Base-by-base conservation (phyloP, 2,797 vertebrate species). In the Oceanodroma leucorhoa region DNA sequence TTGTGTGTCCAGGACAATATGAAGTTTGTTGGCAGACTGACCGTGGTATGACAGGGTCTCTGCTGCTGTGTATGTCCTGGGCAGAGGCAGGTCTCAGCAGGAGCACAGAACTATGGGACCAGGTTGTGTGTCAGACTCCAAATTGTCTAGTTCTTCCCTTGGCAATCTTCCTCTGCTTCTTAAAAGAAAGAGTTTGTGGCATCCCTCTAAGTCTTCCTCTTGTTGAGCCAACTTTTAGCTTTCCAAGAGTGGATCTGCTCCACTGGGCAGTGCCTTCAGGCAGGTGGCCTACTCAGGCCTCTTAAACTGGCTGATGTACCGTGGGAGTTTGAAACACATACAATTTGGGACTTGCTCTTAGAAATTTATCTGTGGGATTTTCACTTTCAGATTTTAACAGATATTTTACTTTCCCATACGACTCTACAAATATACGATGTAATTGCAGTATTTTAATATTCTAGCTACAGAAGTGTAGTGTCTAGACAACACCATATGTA, bases 401-500 rank as follows among this genome's bases (percentile, higher is more conserved):
- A 14, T 75, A 10, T 27, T 75, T 85, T 73, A 50, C 27, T 89
- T 93, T 60, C 19, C 60, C 10, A 17, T 71, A 65, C 17, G 45
- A 30, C 38, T 72, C 45, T 82, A 24, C 87, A 62, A 82, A 46
- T 90, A 24, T 53, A 32, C 38, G 11, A 45, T 64, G 11, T 89
- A 83, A 90, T 51, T 53, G 70, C 54, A 82, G 57, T 87, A 30
- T 77, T 96, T 92, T 93, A 78, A 91, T 93, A 97, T 93, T 95
- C 83, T 70, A 65, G 65, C 54, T 95, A 36, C 51, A 62, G 57
- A 85, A 91, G 11, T 83, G 8, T 26, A 67, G 50, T 86, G 92
- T 86, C 91, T 97, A 95, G 81, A 92, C 91, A 88, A 41, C n/a
- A 76, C 34, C 38, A 27, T 95, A 92, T 93, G 79, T 94, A 69